A percentile compares a stretch with the other conserved stretches of the same genome.
Conservation (phyloP, 2,888 invertebrate species). For the Pristionchus mayeri region DNA sequence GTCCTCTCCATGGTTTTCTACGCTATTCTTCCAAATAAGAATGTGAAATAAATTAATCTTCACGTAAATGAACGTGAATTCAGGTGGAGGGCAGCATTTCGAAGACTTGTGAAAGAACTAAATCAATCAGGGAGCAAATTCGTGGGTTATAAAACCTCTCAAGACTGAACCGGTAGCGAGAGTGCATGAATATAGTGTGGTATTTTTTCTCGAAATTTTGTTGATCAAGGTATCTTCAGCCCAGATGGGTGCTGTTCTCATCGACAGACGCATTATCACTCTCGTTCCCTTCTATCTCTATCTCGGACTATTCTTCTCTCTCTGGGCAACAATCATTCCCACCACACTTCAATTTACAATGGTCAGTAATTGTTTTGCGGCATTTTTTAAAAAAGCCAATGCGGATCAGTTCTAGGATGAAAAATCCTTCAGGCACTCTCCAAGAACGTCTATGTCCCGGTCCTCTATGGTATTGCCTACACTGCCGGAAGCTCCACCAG, state of each 20-base stretch:
- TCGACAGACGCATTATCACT: not conserved
- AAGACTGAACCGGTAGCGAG: too few species aligned
- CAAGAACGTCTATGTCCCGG: not conserved
- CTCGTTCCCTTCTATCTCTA: constrained; percentile 44
- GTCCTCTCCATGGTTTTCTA: not conserved
- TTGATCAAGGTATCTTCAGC: too few species aligned
- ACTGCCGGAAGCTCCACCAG: not conserved
- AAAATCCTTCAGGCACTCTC: constrained; percentile 5
- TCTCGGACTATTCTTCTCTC: constrained; percentile 35
- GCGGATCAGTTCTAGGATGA: too few species aligned
- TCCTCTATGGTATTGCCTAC: not conserved
- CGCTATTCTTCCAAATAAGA: constrained; percentile 3
- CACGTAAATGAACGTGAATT: not conserved
- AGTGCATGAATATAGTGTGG: not conserved
- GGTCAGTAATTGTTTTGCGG: not conserved
- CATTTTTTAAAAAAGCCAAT: not conserved
- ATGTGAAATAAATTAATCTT: not conserved
- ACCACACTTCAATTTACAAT: constrained; percentile 43
- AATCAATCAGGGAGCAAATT: constrained; percentile 21
- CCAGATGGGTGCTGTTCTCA: not conserved
- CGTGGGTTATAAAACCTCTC: not conserved
- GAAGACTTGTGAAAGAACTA: not conserved
- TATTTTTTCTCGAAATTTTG: too few species aligned
- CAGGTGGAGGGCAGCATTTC: not conserved
- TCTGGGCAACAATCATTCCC: constrained; percentile 33